Evolutionary conservation across 2,113 vertebrate genomes (phyloP), one percentile per base, ranked within the genome.

Genomic region (Gadus macrocephalus): DNA sequence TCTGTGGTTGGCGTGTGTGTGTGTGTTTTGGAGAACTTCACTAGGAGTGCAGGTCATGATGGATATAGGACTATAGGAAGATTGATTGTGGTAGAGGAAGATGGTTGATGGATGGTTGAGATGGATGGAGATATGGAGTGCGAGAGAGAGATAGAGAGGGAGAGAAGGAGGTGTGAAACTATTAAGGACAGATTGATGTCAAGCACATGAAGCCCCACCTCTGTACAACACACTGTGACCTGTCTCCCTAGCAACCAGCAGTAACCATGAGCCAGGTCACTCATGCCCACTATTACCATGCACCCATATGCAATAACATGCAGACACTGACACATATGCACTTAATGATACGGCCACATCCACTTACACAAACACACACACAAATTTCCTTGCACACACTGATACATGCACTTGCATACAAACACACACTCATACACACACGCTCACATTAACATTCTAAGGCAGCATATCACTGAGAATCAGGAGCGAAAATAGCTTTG

Each of bases 171-270:
- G n/a, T 42, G 66, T 25, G 69, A 66, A 62, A 58, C 58, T 22
- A 5, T 28, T 4, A 25, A 62, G 25, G 3, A 61, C 15, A 27
- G 22, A 27, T 62, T 15, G 15, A n/a, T 2, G 59, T 66, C 67
- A 11, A 59, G 49, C 71, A 61, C 79, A 31, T 64, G 62, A 56
- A 38, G 60, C 49, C 53, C 68, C 55, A 76, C 67, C 68, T 77
- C 68, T 71, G 59, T 56, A 27, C 12, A 27, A 19, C 68, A 75
- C 71, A 59, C 53, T 64, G 64, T 27, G 68, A 64, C 64, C 42
- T 70, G 53, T 68, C 72, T 71, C 70, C 72, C 66, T 78, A 74
- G 72, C 68, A 81, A 81, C 73, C 38, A 28, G 55, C 75, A 15
- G 53, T 77, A 64, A 58, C 69, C 59, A 74, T 67, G 20, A 55